Percentiles rank a stretch among this genome's conserved stretches.
Conservation (phyloP, 2,797 vertebrate genomes). For the Galagoides demidoff region DNA sequence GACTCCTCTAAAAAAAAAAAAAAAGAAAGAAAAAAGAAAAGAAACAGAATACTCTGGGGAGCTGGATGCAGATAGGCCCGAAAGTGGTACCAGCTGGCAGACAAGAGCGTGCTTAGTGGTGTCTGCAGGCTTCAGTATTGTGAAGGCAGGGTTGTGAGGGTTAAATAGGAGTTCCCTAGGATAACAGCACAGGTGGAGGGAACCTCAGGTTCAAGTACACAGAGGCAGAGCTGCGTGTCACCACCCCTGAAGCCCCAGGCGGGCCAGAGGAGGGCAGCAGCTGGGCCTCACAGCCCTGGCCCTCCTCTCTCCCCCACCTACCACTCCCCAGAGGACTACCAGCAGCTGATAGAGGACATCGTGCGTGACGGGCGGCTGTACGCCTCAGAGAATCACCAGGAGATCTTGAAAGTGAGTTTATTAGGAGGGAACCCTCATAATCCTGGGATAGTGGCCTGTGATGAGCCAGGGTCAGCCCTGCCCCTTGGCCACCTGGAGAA, state of each 20-base stretch:
- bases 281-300: background rate
- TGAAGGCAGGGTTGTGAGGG: background rate
- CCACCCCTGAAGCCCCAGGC: background rate
- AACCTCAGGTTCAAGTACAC: background rate
- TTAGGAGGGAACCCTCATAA: rapidly evolving
- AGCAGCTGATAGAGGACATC: conserved; percentile 98
- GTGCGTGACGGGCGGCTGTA: conserved; percentile 97
- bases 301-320: background rate
- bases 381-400: conserved; percentile 98
- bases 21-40: too few relatives aligned
- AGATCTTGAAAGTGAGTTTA: conserved; percentile 94
- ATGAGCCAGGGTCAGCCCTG: background rate
- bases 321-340: conserved; percentile 95
- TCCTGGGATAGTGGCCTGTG: background rate
- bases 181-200: background rate
- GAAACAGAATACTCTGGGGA: background rate
- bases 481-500: too few relatives aligned
- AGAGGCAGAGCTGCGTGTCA: background rate
- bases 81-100: rapidly evolving
- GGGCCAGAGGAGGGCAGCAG: background rate
- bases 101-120: rapidly evolving
- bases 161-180: background rate
- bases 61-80: rapidly evolving
- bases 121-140: background rate
- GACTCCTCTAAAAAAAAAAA: too few relatives aligned